These are phyloP conservation scores for Catagonus wagneri DNA, from an alignment of 2,113 vertebrate genomes.

Conservation along the genomic window DNA sequence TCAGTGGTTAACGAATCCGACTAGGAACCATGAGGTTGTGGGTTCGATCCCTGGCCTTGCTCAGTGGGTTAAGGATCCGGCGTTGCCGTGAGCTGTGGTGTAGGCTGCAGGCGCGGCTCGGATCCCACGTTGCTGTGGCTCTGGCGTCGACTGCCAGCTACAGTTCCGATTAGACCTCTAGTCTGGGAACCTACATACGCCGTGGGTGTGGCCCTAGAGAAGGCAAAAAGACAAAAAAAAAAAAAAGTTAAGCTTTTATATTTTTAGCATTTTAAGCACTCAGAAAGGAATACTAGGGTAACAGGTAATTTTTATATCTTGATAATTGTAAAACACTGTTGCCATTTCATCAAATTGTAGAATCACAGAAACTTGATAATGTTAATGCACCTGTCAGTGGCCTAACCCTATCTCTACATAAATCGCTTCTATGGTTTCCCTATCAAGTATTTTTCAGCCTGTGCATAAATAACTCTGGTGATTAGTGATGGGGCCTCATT, in stretches of 20 bases:
- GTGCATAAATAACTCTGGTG: neutral
- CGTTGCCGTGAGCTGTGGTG: too few species aligned
- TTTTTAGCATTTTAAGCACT: neutral
- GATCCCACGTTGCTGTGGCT: too few species aligned
- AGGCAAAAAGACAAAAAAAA: too few species aligned
- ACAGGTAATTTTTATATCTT: neutral
- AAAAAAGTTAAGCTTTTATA: slow-evolving; percentile 13
- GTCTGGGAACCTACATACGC: too few species aligned
- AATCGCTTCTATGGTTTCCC: neutral
- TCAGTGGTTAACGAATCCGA: too few species aligned
- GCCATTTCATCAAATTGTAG: neutral
- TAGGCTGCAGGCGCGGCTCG: too few species aligned
- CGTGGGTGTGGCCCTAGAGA: too few species aligned
- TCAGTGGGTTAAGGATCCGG: too few species aligned
- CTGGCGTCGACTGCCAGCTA: too few species aligned
- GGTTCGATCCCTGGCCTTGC: too few species aligned
- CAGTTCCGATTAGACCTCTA: too few species aligned
- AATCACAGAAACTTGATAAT: neutral
- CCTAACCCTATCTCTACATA: neutral
- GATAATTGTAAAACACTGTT: neutral
- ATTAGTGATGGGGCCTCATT: neutral
- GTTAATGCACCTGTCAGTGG: neutral
- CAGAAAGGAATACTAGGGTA: neutral
- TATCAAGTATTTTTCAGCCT: neutral
- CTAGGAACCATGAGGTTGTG: too few species aligned